Percentiles rank a stretch among this genome's conserved stretches.
These are phyloP conservation scores for Oxygymnocypris stewartii DNA, from an alignment of 2,113 vertebrate species.

Conservation along the genomic window DNA sequence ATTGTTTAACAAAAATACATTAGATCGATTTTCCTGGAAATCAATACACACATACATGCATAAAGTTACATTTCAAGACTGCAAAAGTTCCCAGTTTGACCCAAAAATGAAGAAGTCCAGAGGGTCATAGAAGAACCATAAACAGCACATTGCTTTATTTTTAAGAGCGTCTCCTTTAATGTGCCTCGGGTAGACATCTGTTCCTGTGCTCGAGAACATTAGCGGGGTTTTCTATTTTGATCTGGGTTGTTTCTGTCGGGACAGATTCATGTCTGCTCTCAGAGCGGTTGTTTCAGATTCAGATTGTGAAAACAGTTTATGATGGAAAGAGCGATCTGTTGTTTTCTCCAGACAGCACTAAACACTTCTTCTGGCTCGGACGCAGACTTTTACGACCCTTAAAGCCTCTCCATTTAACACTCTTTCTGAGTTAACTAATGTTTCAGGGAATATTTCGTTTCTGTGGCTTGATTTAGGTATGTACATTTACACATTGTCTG, in stretches of 20 bases:
- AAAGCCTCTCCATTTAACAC: neutral
- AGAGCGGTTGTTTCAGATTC: neutral
- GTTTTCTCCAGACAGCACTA: neutral
- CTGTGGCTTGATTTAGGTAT: neutral
- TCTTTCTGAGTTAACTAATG: neutral
- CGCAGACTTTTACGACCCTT: neutral
- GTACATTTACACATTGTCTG: neutral
- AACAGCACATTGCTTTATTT: neutral
- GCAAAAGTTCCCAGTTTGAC: neutral
- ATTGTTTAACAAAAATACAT: neutral
- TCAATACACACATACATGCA: no score
- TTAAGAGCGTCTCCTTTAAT: neutral
- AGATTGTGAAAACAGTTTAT: neutral
- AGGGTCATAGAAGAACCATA: neutral
- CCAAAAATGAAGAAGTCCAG: neutral
- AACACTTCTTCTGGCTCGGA: neutral
- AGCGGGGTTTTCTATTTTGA: neutral
- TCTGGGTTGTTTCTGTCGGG: neutral
- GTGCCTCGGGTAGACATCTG: neutral
- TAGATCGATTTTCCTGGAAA: neutral
- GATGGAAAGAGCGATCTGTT: neutral
- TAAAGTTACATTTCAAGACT: no score
- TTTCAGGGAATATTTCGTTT: neutral
- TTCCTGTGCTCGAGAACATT: neutral
- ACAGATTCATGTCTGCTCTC: slow-evolving; percentile 8